A percentile compares a stretch with the other conserved stretches of the same genome.
phyloP scores from a whole-genome alignment of 2,797 vertebrate genomes.

The Melanitta fusca region DNA sequence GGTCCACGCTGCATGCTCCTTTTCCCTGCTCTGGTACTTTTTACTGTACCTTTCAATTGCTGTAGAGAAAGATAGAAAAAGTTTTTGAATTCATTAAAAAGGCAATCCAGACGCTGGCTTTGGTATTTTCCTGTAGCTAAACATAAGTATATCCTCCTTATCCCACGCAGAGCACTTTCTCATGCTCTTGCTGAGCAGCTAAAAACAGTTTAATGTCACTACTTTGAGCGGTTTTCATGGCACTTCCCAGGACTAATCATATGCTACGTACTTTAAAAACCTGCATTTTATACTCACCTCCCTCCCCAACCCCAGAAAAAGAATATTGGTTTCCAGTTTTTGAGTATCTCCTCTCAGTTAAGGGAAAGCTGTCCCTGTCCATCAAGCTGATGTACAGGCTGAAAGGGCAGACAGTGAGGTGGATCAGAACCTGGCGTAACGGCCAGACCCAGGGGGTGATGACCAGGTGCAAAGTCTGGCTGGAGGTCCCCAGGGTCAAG shows the following conservation, averaged over 20 bases:
- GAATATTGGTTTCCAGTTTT: not conserved
- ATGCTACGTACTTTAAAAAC: not conserved
- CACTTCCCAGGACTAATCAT: not conserved
- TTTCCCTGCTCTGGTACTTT: conserved; percentile 70
- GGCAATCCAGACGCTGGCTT: not conserved
- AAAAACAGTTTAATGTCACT: not conserved
- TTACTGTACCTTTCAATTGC: conserved; percentile 76
- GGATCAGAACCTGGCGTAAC: too few species aligned
- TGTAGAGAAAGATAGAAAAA: conserved; percentile 18
- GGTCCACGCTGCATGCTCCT: conserved; percentile 58
- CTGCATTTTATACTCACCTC: not conserved
- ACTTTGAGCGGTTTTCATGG: not conserved
- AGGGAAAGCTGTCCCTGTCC: not conserved
- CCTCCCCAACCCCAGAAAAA: not conserved
- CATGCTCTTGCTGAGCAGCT: not conserved
- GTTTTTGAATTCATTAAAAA: not conserved
- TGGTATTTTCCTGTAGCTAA: not conserved
- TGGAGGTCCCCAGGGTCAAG: not conserved
- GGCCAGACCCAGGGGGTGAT: not conserved
- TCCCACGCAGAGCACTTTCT: not conserved
- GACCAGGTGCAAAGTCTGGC: not conserved
- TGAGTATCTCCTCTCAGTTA: not conserved
- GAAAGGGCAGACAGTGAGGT: not conserved
- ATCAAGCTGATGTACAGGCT: not conserved
- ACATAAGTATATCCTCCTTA: not conserved